Evolutionary conservation across 1,140 invertebrate genomes (phyloP).

Genomic region (Dryas iulia): DNA sequence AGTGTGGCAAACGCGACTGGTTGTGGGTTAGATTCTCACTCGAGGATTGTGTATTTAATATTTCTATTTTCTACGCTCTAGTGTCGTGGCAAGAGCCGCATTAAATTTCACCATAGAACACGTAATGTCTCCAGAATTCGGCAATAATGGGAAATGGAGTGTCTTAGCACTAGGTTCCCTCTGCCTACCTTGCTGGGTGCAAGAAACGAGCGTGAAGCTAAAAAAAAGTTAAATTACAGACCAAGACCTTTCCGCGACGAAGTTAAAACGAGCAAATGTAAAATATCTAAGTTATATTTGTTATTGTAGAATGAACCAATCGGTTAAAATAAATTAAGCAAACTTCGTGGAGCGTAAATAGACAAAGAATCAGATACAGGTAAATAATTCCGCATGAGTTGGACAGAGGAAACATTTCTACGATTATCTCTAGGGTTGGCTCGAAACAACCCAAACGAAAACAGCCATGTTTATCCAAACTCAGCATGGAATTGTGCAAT

Average conservation of each 20-base stretch:
- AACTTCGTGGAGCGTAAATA: constrained; percentile 72
- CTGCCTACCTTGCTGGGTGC: no score
- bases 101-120: no score
- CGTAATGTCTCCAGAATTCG: no score
- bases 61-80: no score
- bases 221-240: constrained; percentile 28
- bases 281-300: constrained; percentile 69
- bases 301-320: constrained; percentile 70
- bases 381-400: constrained; percentile 70
- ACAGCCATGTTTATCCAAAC: constrained; percentile 50
- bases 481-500: constrained; percentile 7
- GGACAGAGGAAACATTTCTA: constrained; percentile 58
- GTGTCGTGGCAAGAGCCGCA: no score
- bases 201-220: no score
- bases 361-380: constrained; percentile 75
- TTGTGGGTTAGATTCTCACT: no score
- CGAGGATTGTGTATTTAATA: no score
- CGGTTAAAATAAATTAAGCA: constrained; percentile 68
- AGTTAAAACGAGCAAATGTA: constrained; percentile 59
- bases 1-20: no score
- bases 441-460: constrained; percentile 47
- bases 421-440: constrained; percentile 57
- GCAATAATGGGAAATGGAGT: no score
- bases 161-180: no score
- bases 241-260: constrained; percentile 51